Conservation (phyloP, 2,888 invertebrate species). For the Colletes collaris region DNA sequence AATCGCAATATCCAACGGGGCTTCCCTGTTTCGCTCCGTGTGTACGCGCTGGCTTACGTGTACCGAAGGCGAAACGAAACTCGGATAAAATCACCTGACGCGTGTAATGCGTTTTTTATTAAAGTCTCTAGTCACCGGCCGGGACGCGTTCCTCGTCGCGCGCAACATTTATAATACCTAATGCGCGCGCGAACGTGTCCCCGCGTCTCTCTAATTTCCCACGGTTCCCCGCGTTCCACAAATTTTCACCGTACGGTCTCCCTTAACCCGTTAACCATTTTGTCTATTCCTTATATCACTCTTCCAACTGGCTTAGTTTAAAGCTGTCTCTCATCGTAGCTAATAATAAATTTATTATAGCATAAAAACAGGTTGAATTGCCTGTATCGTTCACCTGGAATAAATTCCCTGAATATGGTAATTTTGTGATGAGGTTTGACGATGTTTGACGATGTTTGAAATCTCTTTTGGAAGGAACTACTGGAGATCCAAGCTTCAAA, state of each 20-base stretch:
- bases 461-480: too few species aligned
- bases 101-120: slow-evolving; percentile 80
- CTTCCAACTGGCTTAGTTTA: too few species aligned
- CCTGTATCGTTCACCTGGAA: too few species aligned
- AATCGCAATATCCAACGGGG: slow-evolving; percentile 64
- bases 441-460: too few species aligned
- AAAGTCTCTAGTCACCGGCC: slow-evolving; percentile 67
- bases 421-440: too few species aligned
- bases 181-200: slow-evolving; percentile 11
- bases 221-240: slow-evolving; percentile 12
- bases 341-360: too few species aligned
- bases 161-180: slow-evolving; percentile 50
- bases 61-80: slow-evolving; percentile 68
- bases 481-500: too few species aligned
- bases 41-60: slow-evolving; percentile 63
- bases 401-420: too few species aligned
- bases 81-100: slow-evolving; percentile 77
- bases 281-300: too few species aligned
- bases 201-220: slow-evolving; percentile 27
- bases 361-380: too few species aligned
- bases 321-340: too few species aligned
- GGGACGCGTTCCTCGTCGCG: slow-evolving; percentile 20
- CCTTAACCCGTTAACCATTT: too few species aligned
- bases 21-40: slow-evolving; percentile 18
- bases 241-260: slow-evolving; percentile 17